phyloP scores from a whole-genome alignment of 2,113 vertebrate genomes.

The Silurus meridionalis region DNA sequence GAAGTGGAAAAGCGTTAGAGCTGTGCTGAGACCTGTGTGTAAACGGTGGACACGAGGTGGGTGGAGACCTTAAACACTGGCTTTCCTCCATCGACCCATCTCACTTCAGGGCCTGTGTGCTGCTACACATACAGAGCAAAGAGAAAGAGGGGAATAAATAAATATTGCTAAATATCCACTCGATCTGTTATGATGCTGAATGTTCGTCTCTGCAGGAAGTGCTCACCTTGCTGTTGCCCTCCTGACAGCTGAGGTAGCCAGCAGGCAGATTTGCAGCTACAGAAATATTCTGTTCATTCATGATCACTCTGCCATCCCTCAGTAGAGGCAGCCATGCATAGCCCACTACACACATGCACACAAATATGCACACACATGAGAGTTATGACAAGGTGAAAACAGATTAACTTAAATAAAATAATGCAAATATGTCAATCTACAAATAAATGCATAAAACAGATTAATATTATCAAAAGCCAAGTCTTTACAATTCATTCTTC shows the following conservation, averaged over 20 bases:
- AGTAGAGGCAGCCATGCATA: conserved; percentile 95
- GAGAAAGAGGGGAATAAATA: not conserved
- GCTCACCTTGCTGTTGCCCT: conserved; percentile 84
- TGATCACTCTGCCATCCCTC: conserved; percentile 90
- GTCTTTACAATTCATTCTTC: not conserved
- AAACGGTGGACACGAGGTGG: conserved; percentile 94
- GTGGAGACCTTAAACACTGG: conserved; percentile 87
- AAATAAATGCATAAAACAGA: not conserved
- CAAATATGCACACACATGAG: not conserved
- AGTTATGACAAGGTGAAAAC: not conserved
- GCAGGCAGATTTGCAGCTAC: conserved; percentile 87
- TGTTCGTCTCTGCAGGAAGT: not conserved
- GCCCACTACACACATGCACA: conserved; percentile 78
- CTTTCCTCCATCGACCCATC: conserved; percentile 97
- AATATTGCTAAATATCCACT: not conserved
- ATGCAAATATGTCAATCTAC: not conserved
- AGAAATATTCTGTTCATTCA: conserved; percentile 85
- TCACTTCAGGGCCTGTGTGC: conserved; percentile 91
- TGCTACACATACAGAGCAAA: conserved; percentile 61
- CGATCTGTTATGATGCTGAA: not conserved
- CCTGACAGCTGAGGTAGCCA: conserved; percentile 89
- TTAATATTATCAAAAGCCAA: not conserved
- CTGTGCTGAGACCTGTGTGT: conserved; percentile 84
- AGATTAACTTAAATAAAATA: not conserved
- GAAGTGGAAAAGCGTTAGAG: not conserved